Evolutionary conservation across 2,113 vertebrate species (phyloP).

Genomic region (Psilopsiagon aymara): DNA sequence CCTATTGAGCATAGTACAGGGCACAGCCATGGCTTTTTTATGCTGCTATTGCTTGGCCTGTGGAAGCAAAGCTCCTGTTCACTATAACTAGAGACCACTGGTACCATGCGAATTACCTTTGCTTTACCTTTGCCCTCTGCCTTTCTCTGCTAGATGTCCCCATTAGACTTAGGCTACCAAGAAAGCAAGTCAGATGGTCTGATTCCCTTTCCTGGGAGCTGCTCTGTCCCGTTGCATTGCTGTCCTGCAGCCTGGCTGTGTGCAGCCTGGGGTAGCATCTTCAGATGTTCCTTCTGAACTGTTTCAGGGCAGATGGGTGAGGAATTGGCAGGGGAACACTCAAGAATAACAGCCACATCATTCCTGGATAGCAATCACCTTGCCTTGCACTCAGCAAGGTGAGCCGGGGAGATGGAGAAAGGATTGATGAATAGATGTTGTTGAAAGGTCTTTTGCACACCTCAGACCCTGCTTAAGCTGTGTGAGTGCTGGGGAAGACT

Average conservation of each 20-base stretch:
- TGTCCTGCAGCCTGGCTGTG: neutral
- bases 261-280: neutral
- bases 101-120: neutral
- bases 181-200: neutral
- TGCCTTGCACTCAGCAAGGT: neutral
- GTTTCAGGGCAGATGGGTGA: neutral
- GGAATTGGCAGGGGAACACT: neutral
- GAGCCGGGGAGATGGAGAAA: neutral
- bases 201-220: neutral
- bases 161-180: neutral
- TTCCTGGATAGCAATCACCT: neutral
- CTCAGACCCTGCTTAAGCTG: neutral
- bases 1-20: neutral
- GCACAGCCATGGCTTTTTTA: neutral
- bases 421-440: neutral
- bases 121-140: neutral
- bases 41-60: accelerated
- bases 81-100: neutral
- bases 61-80: neutral
- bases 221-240: neutral
- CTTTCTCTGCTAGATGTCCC: neutral
- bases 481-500: neutral
- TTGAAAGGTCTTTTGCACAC: neutral
- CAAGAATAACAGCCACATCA: neutral
- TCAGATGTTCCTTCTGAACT: neutral